phyloP scores from a whole-genome alignment of 2,797 vertebrate species.

The Ciconia nigra region DNA sequence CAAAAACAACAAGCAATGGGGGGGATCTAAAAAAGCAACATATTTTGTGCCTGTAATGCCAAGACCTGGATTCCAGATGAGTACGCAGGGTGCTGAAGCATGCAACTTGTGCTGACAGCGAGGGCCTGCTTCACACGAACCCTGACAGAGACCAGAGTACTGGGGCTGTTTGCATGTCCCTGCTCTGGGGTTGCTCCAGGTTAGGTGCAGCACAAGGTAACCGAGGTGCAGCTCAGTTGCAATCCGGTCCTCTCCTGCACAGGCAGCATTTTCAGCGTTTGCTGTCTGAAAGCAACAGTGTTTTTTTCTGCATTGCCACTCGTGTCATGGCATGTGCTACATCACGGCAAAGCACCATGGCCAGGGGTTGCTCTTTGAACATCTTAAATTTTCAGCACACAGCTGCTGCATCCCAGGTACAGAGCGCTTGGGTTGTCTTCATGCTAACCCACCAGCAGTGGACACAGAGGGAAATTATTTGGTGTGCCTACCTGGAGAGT shows the following conservation, averaged over 20 bases:
- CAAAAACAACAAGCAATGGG: background rate
- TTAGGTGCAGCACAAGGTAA: rapidly evolving
- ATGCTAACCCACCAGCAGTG: rapidly evolving
- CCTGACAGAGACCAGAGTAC: background rate
- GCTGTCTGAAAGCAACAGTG: background rate
- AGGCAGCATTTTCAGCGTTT: background rate
- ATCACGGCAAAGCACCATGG: rapidly evolving
- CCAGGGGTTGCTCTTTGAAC: background rate
- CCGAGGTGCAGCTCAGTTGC: rapidly evolving
- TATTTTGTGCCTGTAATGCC: background rate
- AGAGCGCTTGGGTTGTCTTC: rapidly evolving
- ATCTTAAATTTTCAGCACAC: rapidly evolving
- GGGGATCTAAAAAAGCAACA: background rate
- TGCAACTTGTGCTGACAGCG: background rate
- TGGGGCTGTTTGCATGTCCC: background rate
- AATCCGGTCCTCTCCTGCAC: background rate
- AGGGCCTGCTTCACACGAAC: background rate
- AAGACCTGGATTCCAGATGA: background rate
- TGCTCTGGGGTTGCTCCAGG: background rate
- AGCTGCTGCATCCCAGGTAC: background rate
- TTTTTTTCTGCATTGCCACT: background rate
- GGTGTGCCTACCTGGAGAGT: rapidly evolving
- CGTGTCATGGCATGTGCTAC: rapidly evolving
- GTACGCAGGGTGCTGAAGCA: rapidly evolving
- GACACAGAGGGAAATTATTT: rapidly evolving